These are phyloP conservation scores for Drosophila auraria DNA, from an alignment of 1,140 invertebrate genomes.

Conservation along the genomic window DNA sequence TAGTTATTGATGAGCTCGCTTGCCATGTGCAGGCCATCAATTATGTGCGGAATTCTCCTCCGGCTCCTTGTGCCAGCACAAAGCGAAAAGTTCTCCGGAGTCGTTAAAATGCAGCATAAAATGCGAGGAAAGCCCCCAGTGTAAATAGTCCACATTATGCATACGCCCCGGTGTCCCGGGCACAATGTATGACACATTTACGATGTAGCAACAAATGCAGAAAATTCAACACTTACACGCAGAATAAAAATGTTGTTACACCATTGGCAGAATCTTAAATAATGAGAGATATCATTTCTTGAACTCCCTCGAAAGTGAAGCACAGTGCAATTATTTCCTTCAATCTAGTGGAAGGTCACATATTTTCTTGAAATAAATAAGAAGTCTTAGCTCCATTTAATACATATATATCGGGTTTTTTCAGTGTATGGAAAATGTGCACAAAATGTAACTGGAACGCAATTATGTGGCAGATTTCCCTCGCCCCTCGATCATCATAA, in stretches of 20 bases:
- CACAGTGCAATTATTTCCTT: background rate
- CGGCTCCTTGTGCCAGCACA: conserved; percentile 3
- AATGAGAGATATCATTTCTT: background rate
- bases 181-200: conserved; percentile 57
- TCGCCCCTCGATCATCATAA: conserved; percentile 44
- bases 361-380: too few relatives aligned
- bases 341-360: rapidly evolving
- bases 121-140: conserved; percentile 28
- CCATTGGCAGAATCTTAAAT: too few relatives aligned
- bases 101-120: conserved; percentile 65
- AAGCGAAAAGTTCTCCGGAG: conserved; percentile 23
- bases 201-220: conserved; percentile 41
- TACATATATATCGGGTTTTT: background rate
- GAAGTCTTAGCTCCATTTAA: too few relatives aligned
- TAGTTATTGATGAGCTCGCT: conserved; percentile 69
- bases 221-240: conserved; percentile 29
- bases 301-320: too few relatives aligned
- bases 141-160: conserved; percentile 59
- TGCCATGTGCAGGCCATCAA: conserved; percentile 71
- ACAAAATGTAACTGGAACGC: conserved; percentile 80
- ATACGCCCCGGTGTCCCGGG: conserved; percentile 51
- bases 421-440: conserved; percentile 45
- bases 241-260: background rate
- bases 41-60: conserved; percentile 45
- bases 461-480: conserved; percentile 75